These are phyloP conservation scores for Bolinopsis microptera DNA, from an alignment of 37 sponge, comb jelly and placozoan species.

Conservation along the genomic window DNA sequence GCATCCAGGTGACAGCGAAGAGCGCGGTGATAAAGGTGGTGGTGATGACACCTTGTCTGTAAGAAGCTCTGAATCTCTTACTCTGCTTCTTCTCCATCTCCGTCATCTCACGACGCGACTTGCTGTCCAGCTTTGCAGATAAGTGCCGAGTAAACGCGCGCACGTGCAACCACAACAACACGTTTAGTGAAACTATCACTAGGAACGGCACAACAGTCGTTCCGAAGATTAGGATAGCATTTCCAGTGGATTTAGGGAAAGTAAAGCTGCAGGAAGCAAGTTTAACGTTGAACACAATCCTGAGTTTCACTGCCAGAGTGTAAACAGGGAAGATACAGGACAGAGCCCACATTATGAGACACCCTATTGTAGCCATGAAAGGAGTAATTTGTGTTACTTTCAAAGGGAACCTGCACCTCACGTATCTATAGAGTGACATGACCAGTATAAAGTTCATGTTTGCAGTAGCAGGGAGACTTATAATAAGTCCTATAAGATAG, in stretches of 20 bases:
- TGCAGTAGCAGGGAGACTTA: conserved; percentile 35
- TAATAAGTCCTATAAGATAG: not conserved
- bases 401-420: conserved; percentile 43
- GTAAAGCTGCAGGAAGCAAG: conserved; percentile 12
- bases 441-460: conserved; percentile 59
- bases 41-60: conserved; percentile 50
- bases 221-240: conserved; percentile 4
- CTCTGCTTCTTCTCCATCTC: not conserved
- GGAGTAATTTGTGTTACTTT: not conserved
- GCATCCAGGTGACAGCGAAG: conserved; percentile 38
- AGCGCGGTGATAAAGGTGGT: conserved; percentile 11
- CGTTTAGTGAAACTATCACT: conserved; percentile 11
- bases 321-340: not conserved
- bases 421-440: conserved; percentile 41
- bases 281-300: not conserved
- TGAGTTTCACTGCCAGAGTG: not conserved
- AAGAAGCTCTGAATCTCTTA: not conserved
- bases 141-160: not conserved
- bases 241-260: not conserved
- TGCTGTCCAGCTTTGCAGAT: not conserved
- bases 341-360: conserved; percentile 1
- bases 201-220: conserved; percentile 28
- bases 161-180: conserved; percentile 46
- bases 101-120: not conserved
- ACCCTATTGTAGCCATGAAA: not conserved